Evolutionary conservation across 2,113 vertebrate species (phyloP), one percentile per base, ranked within the genome.

Genomic region (Shinisaurus crocodilurus): DNA sequence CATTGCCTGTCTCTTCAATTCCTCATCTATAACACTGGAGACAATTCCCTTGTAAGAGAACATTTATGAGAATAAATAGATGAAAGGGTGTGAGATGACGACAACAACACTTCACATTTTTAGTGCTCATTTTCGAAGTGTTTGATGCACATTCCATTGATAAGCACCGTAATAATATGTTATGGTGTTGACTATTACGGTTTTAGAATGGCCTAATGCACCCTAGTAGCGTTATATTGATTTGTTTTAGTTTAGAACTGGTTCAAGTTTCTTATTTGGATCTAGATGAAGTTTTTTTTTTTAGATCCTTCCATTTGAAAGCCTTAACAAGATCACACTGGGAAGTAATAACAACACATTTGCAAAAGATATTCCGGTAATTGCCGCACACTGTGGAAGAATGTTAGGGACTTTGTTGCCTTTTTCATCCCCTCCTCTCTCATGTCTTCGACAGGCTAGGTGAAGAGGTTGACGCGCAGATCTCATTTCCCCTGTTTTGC

Each of bases 401-500:
- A 88, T 89, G 76, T 92, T 1, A 0, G 91, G 83, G 91, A 63
- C 82, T 94, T 92, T 91, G 82, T 57, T 94, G 89, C 94, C 89
- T 95, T 95, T 90, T 91, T 90, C 90, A 88, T 92, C 93, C 76
- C 87, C 92, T 88, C 87, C 90, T 88, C 90, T 88, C 90, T 93
- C 94, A 90, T 96, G 97, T 95, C 93, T 86, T 94, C 97, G 97
- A 96, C 96, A 97, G 96, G 94, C 88, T 82, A 96, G 97, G 97
- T 97, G 96, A 97, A 96, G 97, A 97, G 97, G 97, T 97, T 96
- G 97, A 96, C 94, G 93, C 93, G 95, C 95, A 95, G 96, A 97
- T 97, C 97, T 97, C 96, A 96, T 97, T 98, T 97, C 96, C 96
- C 95, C 97, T 97, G 96, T 97, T 97, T 97, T 95, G 95, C 96